A percentile compares a stretch with the other conserved stretches of the same genome.
phyloP scores from a whole-genome alignment of 1,140 invertebrate genomes.

The Pteromalus puparum region DNA sequence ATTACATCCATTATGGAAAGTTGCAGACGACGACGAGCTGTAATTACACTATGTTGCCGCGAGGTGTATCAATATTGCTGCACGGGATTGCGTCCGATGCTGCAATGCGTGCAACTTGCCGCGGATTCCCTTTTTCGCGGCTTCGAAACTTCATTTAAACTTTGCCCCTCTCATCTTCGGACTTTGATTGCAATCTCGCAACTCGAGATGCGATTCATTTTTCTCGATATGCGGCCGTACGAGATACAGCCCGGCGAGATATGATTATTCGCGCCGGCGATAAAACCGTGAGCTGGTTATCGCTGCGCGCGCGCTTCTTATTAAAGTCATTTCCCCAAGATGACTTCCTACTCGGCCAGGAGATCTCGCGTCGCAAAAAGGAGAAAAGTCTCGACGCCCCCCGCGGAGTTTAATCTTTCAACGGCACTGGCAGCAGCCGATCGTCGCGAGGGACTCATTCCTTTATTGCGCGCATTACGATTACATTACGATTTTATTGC shows the following conservation, averaged over 20 bases:
- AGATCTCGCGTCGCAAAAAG: not conserved
- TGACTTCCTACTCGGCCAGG: not conserved
- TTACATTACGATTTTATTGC: conserved; percentile 31
- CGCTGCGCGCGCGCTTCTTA: not conserved
- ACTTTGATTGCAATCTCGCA: not conserved
- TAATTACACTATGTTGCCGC: too few species aligned
- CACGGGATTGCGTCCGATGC: too few species aligned
- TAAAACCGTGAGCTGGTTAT: not conserved
- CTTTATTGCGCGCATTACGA: conserved; percentile 24
- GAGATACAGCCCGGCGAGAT: not conserved
- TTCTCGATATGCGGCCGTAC: not conserved
- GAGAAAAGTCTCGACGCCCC: not conserved
- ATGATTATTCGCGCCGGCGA: not conserved
- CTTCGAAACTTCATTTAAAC: too few species aligned
- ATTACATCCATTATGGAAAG: not conserved
- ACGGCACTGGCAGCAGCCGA: not conserved
- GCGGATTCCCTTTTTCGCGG: too few species aligned
- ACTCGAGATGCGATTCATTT: not conserved
- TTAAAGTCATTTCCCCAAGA: not conserved
- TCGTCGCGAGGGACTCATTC: not conserved
- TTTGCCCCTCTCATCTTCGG: too few species aligned
- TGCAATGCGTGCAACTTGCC: too few species aligned
- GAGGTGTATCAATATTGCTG: too few species aligned
- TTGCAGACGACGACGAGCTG: too few species aligned
- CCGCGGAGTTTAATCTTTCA: not conserved